Evolutionary conservation across 2,797 vertebrate genomes (phyloP).

Genomic region (Pseudochaenichthys georgianus): DNA sequence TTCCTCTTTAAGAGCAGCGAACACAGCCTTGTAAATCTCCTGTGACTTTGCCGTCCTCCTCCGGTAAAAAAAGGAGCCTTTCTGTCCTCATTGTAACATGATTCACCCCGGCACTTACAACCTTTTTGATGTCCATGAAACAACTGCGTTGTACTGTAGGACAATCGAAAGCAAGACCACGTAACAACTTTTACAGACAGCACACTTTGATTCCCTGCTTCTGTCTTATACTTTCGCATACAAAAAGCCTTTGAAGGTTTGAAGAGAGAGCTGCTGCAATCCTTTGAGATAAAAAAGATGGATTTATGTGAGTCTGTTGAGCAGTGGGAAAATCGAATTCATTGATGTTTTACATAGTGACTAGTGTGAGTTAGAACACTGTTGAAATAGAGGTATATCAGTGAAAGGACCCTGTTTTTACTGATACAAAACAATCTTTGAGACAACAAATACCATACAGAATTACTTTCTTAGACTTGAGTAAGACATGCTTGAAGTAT

Average conservation of each 20-base stretch:
- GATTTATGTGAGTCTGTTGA: conserved; percentile 26
- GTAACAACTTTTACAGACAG: conserved; percentile 39
- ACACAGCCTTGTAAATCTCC: conserved; percentile 73
- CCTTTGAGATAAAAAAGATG: conserved; percentile 11
- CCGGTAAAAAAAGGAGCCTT: conserved; percentile 46
- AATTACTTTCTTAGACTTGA: neutral
- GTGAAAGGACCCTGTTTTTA: neutral
- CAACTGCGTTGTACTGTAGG: conserved; percentile 29
- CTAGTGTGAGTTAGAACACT: neutral
- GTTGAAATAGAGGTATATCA: neutral
- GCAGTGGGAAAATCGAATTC: conserved; percentile 5
- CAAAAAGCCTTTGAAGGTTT: conserved; percentile 47
- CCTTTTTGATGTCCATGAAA: conserved; percentile 61
- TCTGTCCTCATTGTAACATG: conserved; percentile 18
- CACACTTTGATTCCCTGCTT: conserved; percentile 45
- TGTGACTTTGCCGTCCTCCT: conserved; percentile 58
- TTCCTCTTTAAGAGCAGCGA: conserved; percentile 74
- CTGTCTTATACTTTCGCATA: conserved; percentile 25
- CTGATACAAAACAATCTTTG: neutral
- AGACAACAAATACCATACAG: neutral
- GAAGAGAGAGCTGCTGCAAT: conserved; percentile 25
- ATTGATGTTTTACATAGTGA: conserved; percentile 5
- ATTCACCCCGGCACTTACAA: conserved; percentile 39
- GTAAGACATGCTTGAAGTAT: neutral
- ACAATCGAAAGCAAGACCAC: conserved; percentile 51